Evolutionary conservation across 2,888 invertebrate genomes (phyloP).

Genomic region (Cephus sareptanus): DNA sequence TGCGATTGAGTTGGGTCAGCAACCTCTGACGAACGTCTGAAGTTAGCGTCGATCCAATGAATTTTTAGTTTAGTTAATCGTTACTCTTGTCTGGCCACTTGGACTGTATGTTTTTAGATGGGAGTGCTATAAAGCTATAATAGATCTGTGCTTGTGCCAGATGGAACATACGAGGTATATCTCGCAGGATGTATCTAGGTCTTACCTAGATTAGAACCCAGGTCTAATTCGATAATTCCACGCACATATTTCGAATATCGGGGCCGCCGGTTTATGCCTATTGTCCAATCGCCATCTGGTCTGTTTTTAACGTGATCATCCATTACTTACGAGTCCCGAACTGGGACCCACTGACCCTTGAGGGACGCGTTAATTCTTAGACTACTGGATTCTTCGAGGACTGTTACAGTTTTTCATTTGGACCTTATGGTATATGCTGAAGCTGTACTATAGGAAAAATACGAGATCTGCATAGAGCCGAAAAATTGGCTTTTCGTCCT

Average conservation of each 20-base stretch:
- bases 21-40: not conserved
- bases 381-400: too few species aligned
- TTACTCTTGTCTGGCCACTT: not conserved
- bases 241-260: not conserved
- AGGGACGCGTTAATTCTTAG: not conserved
- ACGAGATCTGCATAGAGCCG: too few species aligned
- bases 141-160: not conserved
- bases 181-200: not conserved
- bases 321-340: not conserved
- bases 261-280: not conserved
- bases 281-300: not conserved
- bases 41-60: not conserved
- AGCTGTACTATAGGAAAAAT: too few species aligned
- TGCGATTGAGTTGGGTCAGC: not conserved
- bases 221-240: not conserved
- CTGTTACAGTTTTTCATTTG: too few species aligned
- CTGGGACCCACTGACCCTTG: not conserved
- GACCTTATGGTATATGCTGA: too few species aligned
- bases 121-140: not conserved
- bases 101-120: not conserved
- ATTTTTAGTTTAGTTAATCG: not conserved
- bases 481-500: not conserved
- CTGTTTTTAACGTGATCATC: not conserved
- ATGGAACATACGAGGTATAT: not conserved
- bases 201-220: not conserved